phyloP scores from a whole-genome alignment of 2,797 vertebrate genomes.

The Decapterus maruadsi region DNA sequence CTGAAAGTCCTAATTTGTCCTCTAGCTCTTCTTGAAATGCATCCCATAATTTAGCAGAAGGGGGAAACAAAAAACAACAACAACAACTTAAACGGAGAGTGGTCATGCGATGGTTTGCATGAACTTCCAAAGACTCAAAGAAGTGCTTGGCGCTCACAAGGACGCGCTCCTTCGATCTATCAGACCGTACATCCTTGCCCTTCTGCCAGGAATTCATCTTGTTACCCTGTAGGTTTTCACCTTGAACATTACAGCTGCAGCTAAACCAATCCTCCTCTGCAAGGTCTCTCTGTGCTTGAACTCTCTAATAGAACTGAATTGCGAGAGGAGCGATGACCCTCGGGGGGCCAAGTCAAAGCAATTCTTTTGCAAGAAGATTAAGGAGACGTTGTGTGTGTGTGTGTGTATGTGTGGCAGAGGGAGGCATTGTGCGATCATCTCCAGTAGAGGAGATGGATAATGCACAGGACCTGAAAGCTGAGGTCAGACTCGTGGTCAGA shows the following conservation, averaged over 20 bases:
- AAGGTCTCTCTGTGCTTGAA: slow-evolving; percentile 39
- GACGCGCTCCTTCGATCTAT: slow-evolving; percentile 25
- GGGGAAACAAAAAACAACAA: not conserved
- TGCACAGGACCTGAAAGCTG: slow-evolving; percentile 27
- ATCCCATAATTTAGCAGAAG: slow-evolving; percentile 27
- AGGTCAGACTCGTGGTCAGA: slow-evolving; percentile 41
- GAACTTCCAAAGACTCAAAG: slow-evolving; percentile 3
- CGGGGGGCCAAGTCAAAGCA: slow-evolving; percentile 50
- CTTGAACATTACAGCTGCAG: slow-evolving; percentile 62
- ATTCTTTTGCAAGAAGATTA: slow-evolving; percentile 59
- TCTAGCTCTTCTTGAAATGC: slow-evolving; percentile 37
- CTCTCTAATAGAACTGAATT: slow-evolving; percentile 62
- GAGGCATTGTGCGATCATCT: slow-evolving; percentile 22
- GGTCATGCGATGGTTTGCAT: slow-evolving; percentile 6
- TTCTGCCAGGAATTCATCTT: slow-evolving; percentile 43
- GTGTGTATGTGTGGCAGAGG: not conserved
- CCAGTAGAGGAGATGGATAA: slow-evolving; percentile 33
- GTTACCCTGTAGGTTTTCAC: slow-evolving; percentile 51
- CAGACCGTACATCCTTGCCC: slow-evolving; percentile 13
- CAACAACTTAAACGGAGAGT: not conserved
- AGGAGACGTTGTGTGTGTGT: slow-evolving; percentile 34
- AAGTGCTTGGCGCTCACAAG: slow-evolving; percentile 39
- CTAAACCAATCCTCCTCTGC: slow-evolving; percentile 54
- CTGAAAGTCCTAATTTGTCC: slow-evolving; percentile 49
- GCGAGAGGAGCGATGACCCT: slow-evolving; percentile 56